Evolutionary conservation across 2,797 vertebrate species (phyloP).

Genomic region (Acanthurus tractus): DNA sequence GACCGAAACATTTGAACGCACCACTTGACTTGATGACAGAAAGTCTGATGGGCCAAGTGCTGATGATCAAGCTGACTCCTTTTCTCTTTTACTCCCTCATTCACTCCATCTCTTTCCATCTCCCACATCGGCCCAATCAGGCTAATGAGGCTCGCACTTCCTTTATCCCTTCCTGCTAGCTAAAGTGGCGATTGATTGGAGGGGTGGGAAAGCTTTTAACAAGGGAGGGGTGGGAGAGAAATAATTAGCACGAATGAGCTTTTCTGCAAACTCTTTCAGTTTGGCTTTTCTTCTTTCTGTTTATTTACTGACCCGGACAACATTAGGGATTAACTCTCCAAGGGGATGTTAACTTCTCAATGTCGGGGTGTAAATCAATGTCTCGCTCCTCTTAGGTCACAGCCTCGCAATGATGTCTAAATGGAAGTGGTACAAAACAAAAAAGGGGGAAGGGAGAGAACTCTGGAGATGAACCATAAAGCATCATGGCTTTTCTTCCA

Average conservation of each 20-base stretch:
- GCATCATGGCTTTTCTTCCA: slow-evolving; percentile 39
- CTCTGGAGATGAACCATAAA: slow-evolving; percentile 42
- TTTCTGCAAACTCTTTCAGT: slow-evolving; percentile 85
- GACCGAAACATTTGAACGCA: slow-evolving; percentile 47
- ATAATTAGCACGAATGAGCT: slow-evolving; percentile 86
- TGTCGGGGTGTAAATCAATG: slow-evolving; percentile 79
- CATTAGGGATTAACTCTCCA: slow-evolving; percentile 83
- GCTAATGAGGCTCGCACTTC: slow-evolving; percentile 84
- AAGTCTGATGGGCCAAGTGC: slow-evolving; percentile 75
- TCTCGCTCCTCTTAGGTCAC: slow-evolving; percentile 61
- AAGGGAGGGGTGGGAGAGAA: slow-evolving; percentile 83
- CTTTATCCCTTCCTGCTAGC: slow-evolving; percentile 80
- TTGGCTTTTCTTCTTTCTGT: slow-evolving; percentile 69
- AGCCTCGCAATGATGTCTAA: slow-evolving; percentile 54
- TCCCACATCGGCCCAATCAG: slow-evolving; percentile 82
- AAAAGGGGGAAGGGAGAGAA: slow-evolving; percentile 4
- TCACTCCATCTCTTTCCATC: slow-evolving; percentile 72
- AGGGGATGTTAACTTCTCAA: slow-evolving; percentile 80
- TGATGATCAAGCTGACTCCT: slow-evolving; percentile 81
- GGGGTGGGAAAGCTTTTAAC: slow-evolving; percentile 88
- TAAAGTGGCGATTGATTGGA: slow-evolving; percentile 88
- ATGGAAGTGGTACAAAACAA: slow-evolving; percentile 33
- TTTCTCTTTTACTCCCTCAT: slow-evolving; percentile 71
- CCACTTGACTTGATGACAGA: slow-evolving; percentile 63
- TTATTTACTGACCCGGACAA: slow-evolving; percentile 81